Base-by-base conservation (phyloP, 2,797 vertebrate genomes). In the Halcyon chelicuti region DNA sequence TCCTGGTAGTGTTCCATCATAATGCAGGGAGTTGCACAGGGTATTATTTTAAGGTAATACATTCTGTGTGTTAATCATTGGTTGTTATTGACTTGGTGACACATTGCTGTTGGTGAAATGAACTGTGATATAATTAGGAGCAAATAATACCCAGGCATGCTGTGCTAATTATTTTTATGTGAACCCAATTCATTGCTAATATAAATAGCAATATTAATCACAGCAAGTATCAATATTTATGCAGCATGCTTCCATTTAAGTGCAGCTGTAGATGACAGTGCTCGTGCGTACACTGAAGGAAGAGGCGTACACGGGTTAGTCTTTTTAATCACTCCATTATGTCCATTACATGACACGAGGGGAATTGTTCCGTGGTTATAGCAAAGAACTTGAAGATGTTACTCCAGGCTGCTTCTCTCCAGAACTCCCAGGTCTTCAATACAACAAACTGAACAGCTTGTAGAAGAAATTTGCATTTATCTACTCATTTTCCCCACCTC, bases 161-260 rank as follows among this genome's bases (percentile, higher is more conserved):
- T 76, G 86, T 96, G 95, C 96, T 98, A 97, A 97, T 98, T 97
- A 97, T 95, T 97, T 97, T 97, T 93, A 96, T 94, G 88, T 91
- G 96, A 97, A 94, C 95, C 82, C 96, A 96, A 96, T 96, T 96
- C 83, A 92, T 92, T 86, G 91, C 94, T 96, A 95, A 93, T 93
- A 96, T 94, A 95, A 97, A 98, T 86, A 96, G 95, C 89, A 88
- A 95, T 97, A 96, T 95, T 92, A 96, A 97, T 98, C 96, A 96
- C 65, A 88, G 79, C 75, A 83, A 95, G 83, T 94, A 96, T 97
- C 97, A 97, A 97, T 97, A 97, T 97, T 94, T 97, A 92, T 94
- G 92, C 54, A 88, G 76, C 25, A 20, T 49, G 73, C 39, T 94
- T 75, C 90, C 26, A 5, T 91, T 73, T 68, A 70, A 84, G 66